phyloP scores from a whole-genome alignment of 2,888 invertebrate species.

The Oligia latruncula region DNA sequence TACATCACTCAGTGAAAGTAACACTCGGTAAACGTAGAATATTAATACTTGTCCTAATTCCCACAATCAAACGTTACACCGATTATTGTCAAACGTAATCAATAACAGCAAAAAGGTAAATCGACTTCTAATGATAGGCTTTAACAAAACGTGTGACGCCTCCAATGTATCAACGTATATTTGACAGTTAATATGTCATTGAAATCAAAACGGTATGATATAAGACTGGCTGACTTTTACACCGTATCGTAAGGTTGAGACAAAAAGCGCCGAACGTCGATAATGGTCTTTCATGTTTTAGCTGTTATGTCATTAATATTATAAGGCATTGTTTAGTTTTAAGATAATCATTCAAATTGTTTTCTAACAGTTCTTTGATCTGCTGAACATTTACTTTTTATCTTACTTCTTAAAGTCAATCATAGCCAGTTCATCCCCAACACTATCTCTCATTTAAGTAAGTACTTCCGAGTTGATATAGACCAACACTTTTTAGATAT shows the following conservation, averaged over 20 bases:
- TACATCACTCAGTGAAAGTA: conserved; percentile 67
- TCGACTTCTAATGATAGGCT: conserved; percentile 83
- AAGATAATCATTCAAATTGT: conserved; percentile 1
- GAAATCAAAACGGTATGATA: conserved; percentile 77
- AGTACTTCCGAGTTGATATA: neutral
- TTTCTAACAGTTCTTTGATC: neutral
- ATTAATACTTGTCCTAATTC: conserved; percentile 73
- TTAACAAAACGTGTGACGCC: conserved; percentile 82
- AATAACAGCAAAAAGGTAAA: conserved; percentile 80
- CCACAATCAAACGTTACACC: conserved; percentile 75
- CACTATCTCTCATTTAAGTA: neutral
- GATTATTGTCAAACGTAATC: conserved; percentile 84
- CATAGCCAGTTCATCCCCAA: neutral
- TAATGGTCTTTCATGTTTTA: conserved; percentile 49
- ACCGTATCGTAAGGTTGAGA: conserved; percentile 71
- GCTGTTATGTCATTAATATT: conserved; percentile 58
- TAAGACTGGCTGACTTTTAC: conserved; percentile 72
- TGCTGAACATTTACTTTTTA: neutral
- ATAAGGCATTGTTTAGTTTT: conserved; percentile 35
- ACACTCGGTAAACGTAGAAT: conserved; percentile 61
- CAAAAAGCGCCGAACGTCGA: conserved; percentile 37
- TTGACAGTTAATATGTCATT: conserved; percentile 85
- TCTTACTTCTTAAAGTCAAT: neutral
- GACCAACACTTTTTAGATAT: neutral
- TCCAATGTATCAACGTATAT: conserved; percentile 76